Base-by-base conservation (phyloP, 1,140 invertebrate genomes). In the Meloidogyne hapla region DNA sequence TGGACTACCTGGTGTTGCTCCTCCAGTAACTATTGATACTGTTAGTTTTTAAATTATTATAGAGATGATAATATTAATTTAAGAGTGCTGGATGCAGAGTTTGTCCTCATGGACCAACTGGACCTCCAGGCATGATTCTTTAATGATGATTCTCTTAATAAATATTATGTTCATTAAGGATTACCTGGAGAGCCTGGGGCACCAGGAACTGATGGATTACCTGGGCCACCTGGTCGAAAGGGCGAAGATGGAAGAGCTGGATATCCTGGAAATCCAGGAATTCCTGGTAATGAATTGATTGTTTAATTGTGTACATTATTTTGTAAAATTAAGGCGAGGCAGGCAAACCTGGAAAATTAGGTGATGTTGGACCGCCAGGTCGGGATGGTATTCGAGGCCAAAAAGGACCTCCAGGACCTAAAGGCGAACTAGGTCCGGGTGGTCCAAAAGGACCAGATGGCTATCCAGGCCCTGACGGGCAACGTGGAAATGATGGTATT, bases 1-100 rank as follows among this genome's bases (percentile, higher is more conserved):
- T 18, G 84, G 84, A 76, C 74, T 84, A 18, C 82, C 85, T 21
- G 84, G 84, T 64, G 80, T 82, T 26, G 85, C 84, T 40, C 84
- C 84, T 56, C 84, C 84, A 21, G 83, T 86, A 2, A 82, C 85
- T 28, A 78, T 85, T 25, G 84, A 85, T 68, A 83, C 85, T 23
- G 79, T 85, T 63, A 74, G 82, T 40, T 45, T 23, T 26, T n/a
- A 73, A 8, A 9, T n/a, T 9, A 38, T 21, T 9, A 2, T 25
- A 72, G 21, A 2, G 13, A 48, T 56, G 13, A 33, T 69, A 25
- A 75, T 40, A 15, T 10, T 72, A 40, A 33, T 28, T 83, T 40
- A 42, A 83, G 84, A 77, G 83, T 71, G 77, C 81, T 33, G 83
- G 84, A n/a, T 85, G 84, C 66, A 74, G 84, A 61, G 80, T 85